phyloP scores from a whole-genome alignment of 2,888 invertebrate species.

The Agriopis aurantiaria region DNA sequence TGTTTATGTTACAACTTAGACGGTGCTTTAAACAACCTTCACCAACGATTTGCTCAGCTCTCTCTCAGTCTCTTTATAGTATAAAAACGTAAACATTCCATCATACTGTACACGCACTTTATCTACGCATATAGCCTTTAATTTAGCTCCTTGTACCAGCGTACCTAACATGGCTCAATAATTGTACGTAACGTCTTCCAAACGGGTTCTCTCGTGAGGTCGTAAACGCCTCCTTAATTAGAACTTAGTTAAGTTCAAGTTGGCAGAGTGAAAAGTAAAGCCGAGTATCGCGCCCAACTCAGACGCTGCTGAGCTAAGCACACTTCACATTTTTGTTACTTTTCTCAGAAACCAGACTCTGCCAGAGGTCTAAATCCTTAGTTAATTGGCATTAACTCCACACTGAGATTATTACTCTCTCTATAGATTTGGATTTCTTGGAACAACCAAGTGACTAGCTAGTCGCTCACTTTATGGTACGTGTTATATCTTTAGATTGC shows the following conservation, averaged over 20 bases:
- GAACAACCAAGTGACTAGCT: too few relatives aligned
- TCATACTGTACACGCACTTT: neutral
- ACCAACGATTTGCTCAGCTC: too few relatives aligned
- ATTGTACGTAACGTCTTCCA: constrained; percentile 18
- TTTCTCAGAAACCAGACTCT: neutral
- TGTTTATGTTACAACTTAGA: too few relatives aligned
- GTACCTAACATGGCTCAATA: constrained; percentile 5
- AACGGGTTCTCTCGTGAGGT: constrained; percentile 14
- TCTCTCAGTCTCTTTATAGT: too few relatives aligned
- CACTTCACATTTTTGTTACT: neutral
- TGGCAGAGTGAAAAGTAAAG: constrained; percentile 30
- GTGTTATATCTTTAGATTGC: too few relatives aligned
- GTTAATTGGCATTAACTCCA: too few relatives aligned
- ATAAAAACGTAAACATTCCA: too few relatives aligned
- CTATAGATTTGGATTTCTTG: too few relatives aligned
- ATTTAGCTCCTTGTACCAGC: neutral
- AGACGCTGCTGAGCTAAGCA: neutral
- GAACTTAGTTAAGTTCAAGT: constrained; percentile 25
- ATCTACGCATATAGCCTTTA: neutral
- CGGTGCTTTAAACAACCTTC: too few relatives aligned
- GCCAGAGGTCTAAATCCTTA: too few relatives aligned
- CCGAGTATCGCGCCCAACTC: constrained; percentile 9
- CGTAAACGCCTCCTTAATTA: constrained; percentile 36
- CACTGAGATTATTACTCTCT: too few relatives aligned
- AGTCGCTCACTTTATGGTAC: too few relatives aligned